Conservation (phyloP, 1,140 invertebrate species). For the Sarcophaga bullata region DNA sequence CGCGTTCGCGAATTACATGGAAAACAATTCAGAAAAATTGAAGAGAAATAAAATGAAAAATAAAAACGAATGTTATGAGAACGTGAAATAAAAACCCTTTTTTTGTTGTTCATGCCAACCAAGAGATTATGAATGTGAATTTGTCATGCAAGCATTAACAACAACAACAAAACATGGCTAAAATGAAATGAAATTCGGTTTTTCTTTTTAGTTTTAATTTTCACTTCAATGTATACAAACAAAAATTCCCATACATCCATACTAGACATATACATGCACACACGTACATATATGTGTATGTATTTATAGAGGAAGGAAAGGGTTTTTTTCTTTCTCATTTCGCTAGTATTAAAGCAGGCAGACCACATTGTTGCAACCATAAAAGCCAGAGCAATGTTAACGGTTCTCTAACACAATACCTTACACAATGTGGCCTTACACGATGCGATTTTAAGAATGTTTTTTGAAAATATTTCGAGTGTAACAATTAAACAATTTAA, state of each 20-base stretch:
- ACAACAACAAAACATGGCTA: neutral
- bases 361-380: neutral
- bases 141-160: conserved; percentile 66
- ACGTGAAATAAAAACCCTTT: conserved; percentile 27
- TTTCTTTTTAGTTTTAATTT: no score
- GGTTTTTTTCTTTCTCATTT: neutral
- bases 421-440: no score
- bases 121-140: conserved; percentile 65
- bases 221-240: no score
- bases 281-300: neutral
- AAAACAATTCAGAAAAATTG: conserved; percentile 22
- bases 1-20: conserved; percentile 38
- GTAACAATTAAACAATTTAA: no score
- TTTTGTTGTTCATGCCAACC: neutral
- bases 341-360: no score
- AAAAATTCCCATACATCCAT: no score
- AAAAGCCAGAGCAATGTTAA: neutral
- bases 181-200: neutral
- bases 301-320: neutral
- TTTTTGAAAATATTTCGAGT: no score
- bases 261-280: no score
- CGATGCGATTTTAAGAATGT: no score
- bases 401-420: no score
- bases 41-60: neutral
- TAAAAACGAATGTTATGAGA: conserved; percentile 28